Conservation (phyloP, 2,797 vertebrate genomes). For the Pseudomugil gertrudae region DNA sequence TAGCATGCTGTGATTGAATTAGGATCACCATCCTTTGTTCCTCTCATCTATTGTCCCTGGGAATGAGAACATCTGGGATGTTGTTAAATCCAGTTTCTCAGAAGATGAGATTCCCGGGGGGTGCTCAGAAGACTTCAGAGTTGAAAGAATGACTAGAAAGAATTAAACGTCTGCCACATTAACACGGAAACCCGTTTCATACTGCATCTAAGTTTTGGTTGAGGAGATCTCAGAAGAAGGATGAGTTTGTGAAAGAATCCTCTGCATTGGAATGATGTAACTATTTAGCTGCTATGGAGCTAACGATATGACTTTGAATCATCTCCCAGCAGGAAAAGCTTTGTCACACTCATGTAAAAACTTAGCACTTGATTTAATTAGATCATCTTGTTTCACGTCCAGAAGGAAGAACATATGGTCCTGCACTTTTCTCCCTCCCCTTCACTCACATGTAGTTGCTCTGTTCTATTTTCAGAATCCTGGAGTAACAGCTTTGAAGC, state of each 20-base stretch:
- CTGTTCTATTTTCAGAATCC: constrained; percentile 72
- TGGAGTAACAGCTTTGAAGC: constrained; percentile 62
- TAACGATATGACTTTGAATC: constrained; percentile 49
- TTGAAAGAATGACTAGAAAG: constrained; percentile 24
- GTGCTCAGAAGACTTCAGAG: constrained; percentile 20
- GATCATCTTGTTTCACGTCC: constrained; percentile 64
- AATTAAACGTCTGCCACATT: constrained; percentile 1
- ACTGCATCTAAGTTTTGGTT: neutral
- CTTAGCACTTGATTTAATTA: constrained; percentile 74
- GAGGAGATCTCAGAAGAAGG: neutral
- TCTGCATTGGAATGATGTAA: neutral
- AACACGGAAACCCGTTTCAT: neutral
- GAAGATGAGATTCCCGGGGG: constrained; percentile 26
- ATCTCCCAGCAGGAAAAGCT: constrained; percentile 59
- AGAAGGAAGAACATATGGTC: constrained; percentile 79
- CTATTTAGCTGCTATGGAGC: constrained; percentile 26
- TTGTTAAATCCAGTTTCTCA: constrained; percentile 30
- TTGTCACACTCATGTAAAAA: constrained; percentile 69
- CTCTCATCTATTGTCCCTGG: constrained; percentile 38
- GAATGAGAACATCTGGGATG: constrained; percentile 41
- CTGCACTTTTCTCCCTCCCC: constrained; percentile 28
- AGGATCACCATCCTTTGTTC: constrained; percentile 42
- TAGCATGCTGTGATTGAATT: constrained; percentile 40
- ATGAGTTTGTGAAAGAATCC: constrained; percentile 9
- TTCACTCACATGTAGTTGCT: constrained; percentile 56